These are phyloP conservation scores for Zelostemma sp. DNA, from an alignment of 1,140 invertebrate species.

Conservation along the genomic window DNA sequence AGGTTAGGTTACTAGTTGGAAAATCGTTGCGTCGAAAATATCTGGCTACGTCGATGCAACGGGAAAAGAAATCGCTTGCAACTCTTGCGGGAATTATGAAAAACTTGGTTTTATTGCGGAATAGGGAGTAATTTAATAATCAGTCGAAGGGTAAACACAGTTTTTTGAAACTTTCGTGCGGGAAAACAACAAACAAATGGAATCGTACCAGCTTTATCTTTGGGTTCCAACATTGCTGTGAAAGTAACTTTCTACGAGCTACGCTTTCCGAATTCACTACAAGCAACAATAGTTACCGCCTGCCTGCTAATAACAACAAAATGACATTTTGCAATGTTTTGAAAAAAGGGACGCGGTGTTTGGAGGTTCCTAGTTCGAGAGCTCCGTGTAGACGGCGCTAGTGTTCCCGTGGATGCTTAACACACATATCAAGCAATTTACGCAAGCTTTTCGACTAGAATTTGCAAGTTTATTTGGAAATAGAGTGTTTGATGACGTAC, in stretches of 20 bases:
- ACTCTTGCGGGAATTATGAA: no score
- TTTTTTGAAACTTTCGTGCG: no score
- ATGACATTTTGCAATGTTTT: neutral
- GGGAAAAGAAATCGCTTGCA: no score
- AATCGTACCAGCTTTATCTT: neutral
- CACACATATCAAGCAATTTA: slow-evolving; percentile 20
- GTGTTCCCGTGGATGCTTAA: neutral
- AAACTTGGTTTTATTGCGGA: no score
- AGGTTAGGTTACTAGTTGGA: no score
- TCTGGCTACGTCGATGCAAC: no score
- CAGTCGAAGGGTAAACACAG: no score
- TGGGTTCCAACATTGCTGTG: neutral
- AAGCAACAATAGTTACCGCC: neutral
- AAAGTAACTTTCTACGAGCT: neutral
- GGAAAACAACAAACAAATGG: neutral
- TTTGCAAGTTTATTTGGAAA: neutral
- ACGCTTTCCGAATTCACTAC: neutral
- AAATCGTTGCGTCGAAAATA: no score
- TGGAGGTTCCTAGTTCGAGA: neutral
- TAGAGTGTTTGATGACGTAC: neutral
- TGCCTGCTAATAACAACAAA: neutral
- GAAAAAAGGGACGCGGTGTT: slow-evolving; percentile 1
- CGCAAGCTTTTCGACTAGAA: neutral
- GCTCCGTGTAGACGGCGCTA: neutral
- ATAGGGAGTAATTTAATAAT: slow-evolving; percentile 2